Base-by-base conservation (phyloP, 2,888 invertebrate species). In the Coenonympha arcania region DNA sequence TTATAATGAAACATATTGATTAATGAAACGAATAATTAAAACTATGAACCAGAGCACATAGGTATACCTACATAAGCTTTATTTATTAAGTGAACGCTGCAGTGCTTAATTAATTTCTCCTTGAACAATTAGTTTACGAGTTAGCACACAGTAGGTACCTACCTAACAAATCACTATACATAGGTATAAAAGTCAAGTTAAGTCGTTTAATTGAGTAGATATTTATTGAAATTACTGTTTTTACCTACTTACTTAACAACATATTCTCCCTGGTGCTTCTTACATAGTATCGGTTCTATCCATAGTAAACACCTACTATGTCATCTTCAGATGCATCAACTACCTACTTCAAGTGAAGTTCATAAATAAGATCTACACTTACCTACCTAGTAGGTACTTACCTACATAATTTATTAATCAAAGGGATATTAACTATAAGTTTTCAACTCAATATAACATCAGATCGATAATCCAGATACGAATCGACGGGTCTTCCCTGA, bases 401-500 rank as follows among this genome's bases (percentile, higher is more conserved):
- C 4, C 18, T 19, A 44, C 8, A 8, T 11, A n/a, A 44, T 39
- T 34, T 45, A 46, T 34, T 13, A 37, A 40, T 11, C 6, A 11
- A 13, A 31, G 5, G 31, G 3, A 16, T 9, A 33, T 26, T 26
- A 45, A 37, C 37, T 28, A 45, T 19, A 37, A 45, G 19, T 28
- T 45, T 28, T 13, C 28, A 37, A 45, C 24, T 15, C 11, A 39
- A 16, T 16, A 34, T 37, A 34, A 46, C 49, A 33, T 39, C 31
- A 44, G 34, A 44, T 40, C 40, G 34, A 50, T 55, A 48, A 55
- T 55, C 55, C 43, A 55, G 50, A 55, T 53, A 53, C 47, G 53
- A 53, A 55, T 47, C 53, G 48, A 55, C 56, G 59, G 55, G 52
- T 48, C 60, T 48, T 52, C 49, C 56, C 57, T 49, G 51, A 71